Conservation (phyloP, 2,888 invertebrate species). For the Anthophora plumipes region DNA sequence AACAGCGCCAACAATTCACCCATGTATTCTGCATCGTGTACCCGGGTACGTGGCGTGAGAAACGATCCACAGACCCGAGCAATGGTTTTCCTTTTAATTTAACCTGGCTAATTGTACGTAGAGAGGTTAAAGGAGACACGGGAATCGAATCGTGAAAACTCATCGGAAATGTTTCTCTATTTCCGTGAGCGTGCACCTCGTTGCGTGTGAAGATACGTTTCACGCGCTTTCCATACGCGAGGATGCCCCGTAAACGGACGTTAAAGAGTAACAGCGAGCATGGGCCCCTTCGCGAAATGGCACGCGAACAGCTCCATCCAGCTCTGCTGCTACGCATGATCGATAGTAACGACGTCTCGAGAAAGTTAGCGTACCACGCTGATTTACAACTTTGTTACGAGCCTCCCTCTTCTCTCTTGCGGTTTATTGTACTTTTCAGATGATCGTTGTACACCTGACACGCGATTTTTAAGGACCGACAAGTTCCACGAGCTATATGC, state of each 20-base stretch:
- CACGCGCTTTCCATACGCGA: conserved; percentile 55
- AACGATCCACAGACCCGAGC: not conserved
- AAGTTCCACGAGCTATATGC: not conserved
- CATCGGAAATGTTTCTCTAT: conserved; percentile 21
- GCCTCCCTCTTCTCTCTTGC: conserved; percentile 1
- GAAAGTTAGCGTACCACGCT: conserved; percentile 56
- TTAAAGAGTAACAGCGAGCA: conserved; percentile 44
- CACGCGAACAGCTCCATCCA: conserved; percentile 50
- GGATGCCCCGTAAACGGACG: not conserved
- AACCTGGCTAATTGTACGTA: not conserved
- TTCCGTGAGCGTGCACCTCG: conserved; percentile 5
- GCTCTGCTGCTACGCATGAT: conserved; percentile 47
- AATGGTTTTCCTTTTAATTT: conserved; percentile 18
- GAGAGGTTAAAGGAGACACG: conserved; percentile 20
- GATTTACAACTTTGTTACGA: conserved; percentile 53
- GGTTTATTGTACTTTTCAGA: conserved; percentile 22
- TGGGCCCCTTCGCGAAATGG: conserved; percentile 37
- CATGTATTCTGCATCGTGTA: not conserved
- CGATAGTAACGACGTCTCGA: conserved; percentile 59
- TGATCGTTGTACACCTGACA: not conserved
- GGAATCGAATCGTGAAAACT: conserved; percentile 15
- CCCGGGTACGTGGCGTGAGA: conserved; percentile 19
- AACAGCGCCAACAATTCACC: not conserved
- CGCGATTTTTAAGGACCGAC: not conserved
- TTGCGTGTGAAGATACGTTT: conserved; percentile 35